These are phyloP conservation scores for Elanoides forficatus DNA, from an alignment of 2,113 vertebrate genomes.

Conservation along the genomic window DNA sequence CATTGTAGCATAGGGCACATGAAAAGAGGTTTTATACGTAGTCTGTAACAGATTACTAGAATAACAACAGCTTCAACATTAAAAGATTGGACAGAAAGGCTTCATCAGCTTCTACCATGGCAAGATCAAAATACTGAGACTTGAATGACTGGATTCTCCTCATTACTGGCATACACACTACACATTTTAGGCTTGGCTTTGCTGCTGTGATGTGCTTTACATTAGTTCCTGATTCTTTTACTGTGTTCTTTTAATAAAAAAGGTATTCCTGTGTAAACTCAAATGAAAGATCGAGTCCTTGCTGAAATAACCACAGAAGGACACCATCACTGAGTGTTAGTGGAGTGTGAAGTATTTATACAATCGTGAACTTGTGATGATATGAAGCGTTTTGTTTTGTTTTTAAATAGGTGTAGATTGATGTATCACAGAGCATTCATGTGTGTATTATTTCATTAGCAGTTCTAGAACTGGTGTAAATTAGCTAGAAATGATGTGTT, in stretches of 20 bases:
- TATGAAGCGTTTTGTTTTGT: background rate
- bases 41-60: background rate
- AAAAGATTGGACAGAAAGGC: background rate
- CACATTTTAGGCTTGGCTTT: background rate
- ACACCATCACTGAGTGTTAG: background rate
- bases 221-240: background rate
- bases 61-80: background rate
- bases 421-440: background rate
- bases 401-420: background rate
- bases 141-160: background rate
- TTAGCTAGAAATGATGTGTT: background rate
- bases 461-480: background rate
- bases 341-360: background rate
- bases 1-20: background rate
- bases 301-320: background rate
- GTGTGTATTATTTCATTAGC: background rate
- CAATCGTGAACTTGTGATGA: background rate
- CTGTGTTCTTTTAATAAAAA: background rate
- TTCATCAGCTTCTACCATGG: background rate
- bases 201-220: background rate
- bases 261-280: background rate
- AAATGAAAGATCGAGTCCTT: background rate
- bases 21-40: background rate
- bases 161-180: background rate
- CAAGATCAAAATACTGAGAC: background rate